Evolutionary conservation across 2,888 invertebrate genomes (phyloP).

Genomic region (Flabesymbios commensalis): DNA sequence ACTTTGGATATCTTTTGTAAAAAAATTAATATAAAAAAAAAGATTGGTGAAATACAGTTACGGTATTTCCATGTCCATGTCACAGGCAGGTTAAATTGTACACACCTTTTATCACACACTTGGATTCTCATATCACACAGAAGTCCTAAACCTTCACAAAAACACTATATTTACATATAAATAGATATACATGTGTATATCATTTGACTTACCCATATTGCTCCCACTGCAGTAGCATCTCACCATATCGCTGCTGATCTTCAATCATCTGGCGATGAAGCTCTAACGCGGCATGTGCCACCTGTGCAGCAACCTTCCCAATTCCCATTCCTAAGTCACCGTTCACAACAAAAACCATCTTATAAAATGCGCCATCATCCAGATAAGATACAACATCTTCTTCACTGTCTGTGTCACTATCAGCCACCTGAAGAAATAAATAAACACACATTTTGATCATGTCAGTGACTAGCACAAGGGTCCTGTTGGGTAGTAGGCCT

Average conservation of each 20-base stretch:
- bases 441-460: constrained; percentile 1
- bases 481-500: background rate
- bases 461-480: background rate
- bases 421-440: constrained; percentile 6
- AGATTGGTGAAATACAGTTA: too few relatives aligned
- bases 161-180: too few relatives aligned
- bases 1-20: too few relatives aligned
- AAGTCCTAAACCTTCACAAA: too few relatives aligned
- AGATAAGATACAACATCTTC: constrained; percentile 34
- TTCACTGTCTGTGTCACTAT: background rate
- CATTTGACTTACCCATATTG: constrained; percentile 62
- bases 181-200: too few relatives aligned
- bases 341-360: constrained; percentile 72
- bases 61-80: too few relatives aligned
- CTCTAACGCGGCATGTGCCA: constrained; percentile 68
- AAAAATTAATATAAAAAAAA: too few relatives aligned
- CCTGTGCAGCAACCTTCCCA: constrained; percentile 66
- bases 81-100: too few relatives aligned
- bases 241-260: constrained; percentile 57
- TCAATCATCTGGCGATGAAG: constrained; percentile 65
- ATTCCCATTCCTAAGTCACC: constrained; percentile 68
- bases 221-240: constrained; percentile 61
- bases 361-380: constrained; percentile 61
- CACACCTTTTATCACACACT: too few relatives aligned
- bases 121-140: too few relatives aligned